These are phyloP conservation scores for Pongo abelii DNA, from an alignment of 2,113 vertebrate species.

Conservation along the genomic window DNA sequence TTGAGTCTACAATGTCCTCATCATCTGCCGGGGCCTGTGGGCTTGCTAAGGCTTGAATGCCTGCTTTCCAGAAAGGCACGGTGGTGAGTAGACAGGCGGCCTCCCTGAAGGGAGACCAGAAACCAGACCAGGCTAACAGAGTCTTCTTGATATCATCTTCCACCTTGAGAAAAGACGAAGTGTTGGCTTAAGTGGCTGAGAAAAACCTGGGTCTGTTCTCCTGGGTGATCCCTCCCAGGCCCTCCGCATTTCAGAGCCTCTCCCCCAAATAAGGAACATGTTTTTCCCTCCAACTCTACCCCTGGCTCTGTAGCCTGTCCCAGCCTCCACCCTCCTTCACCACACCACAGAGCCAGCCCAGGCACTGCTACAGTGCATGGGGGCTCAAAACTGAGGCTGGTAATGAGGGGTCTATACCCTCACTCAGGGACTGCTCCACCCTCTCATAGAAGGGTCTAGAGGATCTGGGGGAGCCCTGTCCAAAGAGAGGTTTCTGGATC, in stretches of 20 bases:
- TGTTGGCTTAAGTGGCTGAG: not conserved
- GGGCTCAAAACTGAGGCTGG: not conserved
- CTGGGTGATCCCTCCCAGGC: no score
- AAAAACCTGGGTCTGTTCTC: no score
- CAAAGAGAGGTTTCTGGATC: not conserved
- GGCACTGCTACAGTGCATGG: rapidly evolving
- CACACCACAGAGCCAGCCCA: not conserved
- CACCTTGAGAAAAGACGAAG: not conserved
- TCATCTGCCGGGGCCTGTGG: no score
- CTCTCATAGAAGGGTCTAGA: not conserved
- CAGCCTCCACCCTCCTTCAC: no score
- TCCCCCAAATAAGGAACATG: rapidly evolving
- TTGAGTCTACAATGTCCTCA: not conserved
- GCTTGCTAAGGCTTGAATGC: not conserved
- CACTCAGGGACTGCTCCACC: no score
- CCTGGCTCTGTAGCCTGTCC: not conserved
- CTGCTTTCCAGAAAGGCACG: not conserved
- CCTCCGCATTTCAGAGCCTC: not conserved
- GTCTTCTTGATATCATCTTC: rapidly evolving
- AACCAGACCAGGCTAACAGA: rapidly evolving
- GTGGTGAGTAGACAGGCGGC: not conserved
- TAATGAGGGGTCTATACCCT: not conserved
- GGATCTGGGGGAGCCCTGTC: rapidly evolving
- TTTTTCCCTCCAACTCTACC: no score
- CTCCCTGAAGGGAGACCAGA: not conserved